Conservation (phyloP, 2,113 vertebrate genomes). For the Meriones unguiculatus region DNA sequence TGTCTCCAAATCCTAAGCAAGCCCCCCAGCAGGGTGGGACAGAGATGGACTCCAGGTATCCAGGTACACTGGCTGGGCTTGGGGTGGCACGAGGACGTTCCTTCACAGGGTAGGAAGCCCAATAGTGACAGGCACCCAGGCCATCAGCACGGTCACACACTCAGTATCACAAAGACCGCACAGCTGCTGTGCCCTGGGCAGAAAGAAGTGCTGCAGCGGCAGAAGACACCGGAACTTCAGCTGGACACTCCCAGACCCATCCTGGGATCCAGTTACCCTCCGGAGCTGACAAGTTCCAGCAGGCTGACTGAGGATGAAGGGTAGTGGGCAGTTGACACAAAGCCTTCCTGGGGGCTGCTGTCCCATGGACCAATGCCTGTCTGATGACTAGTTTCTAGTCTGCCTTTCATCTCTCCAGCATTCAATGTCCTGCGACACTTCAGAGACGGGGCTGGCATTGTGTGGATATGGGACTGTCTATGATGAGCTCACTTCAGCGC, state of each 20-base stretch:
- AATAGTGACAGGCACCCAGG: fast-evolving
- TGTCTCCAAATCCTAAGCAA: neutral
- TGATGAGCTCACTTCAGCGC: too few species aligned
- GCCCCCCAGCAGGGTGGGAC: fast-evolving
- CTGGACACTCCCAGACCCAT: fast-evolving
- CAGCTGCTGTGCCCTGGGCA: neutral
- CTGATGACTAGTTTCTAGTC: too few species aligned
- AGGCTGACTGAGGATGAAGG: neutral
- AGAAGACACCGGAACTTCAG: fast-evolving
- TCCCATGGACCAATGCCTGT: neutral
- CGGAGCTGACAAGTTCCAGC: neutral
- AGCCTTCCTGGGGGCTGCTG: neutral
- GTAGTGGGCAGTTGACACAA: neutral
- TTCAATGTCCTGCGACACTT: neutral
- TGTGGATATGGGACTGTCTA: neutral
- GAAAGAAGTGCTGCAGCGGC: neutral
- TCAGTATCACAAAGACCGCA: neutral
- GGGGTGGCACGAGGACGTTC: neutral
- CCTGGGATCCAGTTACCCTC: neutral
- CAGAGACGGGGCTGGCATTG: neutral
- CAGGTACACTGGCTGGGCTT: neutral
- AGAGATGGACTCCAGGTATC: neutral
- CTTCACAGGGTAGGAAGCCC: neutral
- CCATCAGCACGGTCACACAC: neutral
- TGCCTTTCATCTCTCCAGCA: neutral